Evolutionary conservation across 2,113 vertebrate genomes (phyloP), one percentile per base, ranked within the genome.

Genomic region (Sebastes fasciatus): DNA sequence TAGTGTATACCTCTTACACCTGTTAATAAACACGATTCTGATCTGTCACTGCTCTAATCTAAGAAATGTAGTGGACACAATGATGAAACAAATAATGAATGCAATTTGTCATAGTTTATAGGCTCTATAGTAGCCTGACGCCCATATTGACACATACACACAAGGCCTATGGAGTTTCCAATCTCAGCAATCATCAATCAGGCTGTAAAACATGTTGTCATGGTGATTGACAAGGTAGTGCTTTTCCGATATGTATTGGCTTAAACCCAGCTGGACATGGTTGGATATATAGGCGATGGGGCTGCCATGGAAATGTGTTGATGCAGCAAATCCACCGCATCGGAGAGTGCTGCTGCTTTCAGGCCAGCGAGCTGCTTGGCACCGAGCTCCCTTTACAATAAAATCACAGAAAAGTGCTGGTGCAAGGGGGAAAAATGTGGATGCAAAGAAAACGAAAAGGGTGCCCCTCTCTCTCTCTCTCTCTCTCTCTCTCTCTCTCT

Each of bases 271-370:
- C 23, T 51, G 74, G 3, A 45, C 74, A 65, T 57, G 79, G 3
- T 63, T 54, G 14, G 72, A 83, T 58, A 19, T 64, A 10, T 3
- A 46, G 46, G 74, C 68, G 42, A 67, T 5, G n/a, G 77, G 85
- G 89, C 90, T 91, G 92, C 91, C 79, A 90, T 83, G 86, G 85
- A 89, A 93, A 93, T 88, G 85, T 96, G 94, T 94, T 83, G 92
- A 95, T 95, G 95, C 94, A 95, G 95, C 94, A 94, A 86, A 91
- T 93, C 77, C 54, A 79, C 86, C 78, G 88, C 92, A 88, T 86
- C 85, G 51, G 77, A 75, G 79, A 67, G 62, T 14, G 74, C 34
- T 34, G 34, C 34, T 34, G 34, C 57, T 68, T 14, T 43, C 17
- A 42, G 77, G 73, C 79, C 82, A 85, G 74, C 26, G 3, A 65